phyloP scores from a whole-genome alignment of 1,140 invertebrate species.

The Hypothenemus hampei region DNA sequence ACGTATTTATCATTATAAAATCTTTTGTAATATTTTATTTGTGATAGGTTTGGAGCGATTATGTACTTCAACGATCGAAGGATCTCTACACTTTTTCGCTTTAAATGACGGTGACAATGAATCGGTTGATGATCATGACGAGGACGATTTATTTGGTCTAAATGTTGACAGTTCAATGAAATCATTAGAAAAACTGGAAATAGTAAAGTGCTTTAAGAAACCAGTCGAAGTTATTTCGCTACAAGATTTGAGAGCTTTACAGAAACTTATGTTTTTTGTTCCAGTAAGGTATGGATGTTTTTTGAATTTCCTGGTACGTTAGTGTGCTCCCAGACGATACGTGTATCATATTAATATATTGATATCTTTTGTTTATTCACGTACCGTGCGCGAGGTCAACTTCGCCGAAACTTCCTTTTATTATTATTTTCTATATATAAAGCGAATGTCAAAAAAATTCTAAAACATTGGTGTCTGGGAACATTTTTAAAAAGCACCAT shows the following conservation, averaged over 20 bases:
- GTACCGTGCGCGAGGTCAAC: no score
- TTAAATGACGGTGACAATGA: slow-evolving; percentile 66
- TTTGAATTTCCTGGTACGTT: no score
- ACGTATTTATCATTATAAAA: slow-evolving; percentile 38
- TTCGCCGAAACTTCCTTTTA: no score
- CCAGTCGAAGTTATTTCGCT: slow-evolving; percentile 34
- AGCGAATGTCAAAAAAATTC: no score
- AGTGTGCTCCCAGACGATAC: no score
- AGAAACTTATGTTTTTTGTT: slow-evolving; percentile 62
- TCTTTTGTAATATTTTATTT: background rate
- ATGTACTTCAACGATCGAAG: slow-evolving; percentile 73
- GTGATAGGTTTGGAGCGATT: slow-evolving; percentile 68
- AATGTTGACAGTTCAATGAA: slow-evolving; percentile 29
- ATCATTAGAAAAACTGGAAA: slow-evolving; percentile 32
- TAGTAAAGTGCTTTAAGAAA: slow-evolving; percentile 38
- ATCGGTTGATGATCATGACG: slow-evolving; percentile 60
- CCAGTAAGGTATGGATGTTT: slow-evolving; percentile 50
- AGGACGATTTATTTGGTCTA: slow-evolving; percentile 51
- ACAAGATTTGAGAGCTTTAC: slow-evolving; percentile 52
- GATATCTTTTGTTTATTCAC: no score
- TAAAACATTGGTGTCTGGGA: no score
- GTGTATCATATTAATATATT: no score
- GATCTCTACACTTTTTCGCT: slow-evolving; percentile 77
- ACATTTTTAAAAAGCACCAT: no score
- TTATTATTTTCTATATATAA: no score